These are phyloP conservation scores for Argyrosomus regius DNA, from an alignment of 2,797 vertebrate species.

Conservation along the genomic window DNA sequence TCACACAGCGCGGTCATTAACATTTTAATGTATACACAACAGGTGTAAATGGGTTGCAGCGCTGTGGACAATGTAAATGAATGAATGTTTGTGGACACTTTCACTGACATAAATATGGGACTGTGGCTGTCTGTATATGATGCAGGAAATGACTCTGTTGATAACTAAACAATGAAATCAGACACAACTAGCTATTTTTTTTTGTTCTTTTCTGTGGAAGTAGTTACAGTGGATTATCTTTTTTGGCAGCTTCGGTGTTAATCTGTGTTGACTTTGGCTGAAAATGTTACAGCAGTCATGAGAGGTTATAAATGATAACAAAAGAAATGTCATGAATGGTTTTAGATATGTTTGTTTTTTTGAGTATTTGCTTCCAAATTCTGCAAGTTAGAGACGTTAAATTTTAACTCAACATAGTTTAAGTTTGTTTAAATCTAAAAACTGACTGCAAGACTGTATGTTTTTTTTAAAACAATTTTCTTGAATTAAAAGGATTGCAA, in stretches of 20 bases:
- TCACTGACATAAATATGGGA: slow-evolving; percentile 62
- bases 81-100: slow-evolving; percentile 52
- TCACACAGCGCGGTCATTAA: slow-evolving; percentile 33
- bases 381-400: neutral
- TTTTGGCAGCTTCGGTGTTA: neutral
- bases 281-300: slow-evolving; percentile 18
- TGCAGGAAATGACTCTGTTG: slow-evolving; percentile 32
- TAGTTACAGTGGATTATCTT: neutral
- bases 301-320: slow-evolving; percentile 9
- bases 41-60: slow-evolving; percentile 25
- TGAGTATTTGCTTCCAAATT: no score
- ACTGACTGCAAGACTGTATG: neutral
- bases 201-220: neutral
- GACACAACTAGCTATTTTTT: slow-evolving; percentile 11
- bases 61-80: slow-evolving; percentile 68
- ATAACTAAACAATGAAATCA: slow-evolving; percentile 17
- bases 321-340: neutral
- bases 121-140: neutral
- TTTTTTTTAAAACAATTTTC: neutral
- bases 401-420: neutral
- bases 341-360: neutral
- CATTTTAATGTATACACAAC: slow-evolving; percentile 68
- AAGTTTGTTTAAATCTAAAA: neutral
- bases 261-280: neutral
- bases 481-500: neutral